A percentile compares a stretch with the other conserved stretches of the same genome.
Conservation (phyloP, 1,140 invertebrate species). For the Chironomus tepperi region DNA sequence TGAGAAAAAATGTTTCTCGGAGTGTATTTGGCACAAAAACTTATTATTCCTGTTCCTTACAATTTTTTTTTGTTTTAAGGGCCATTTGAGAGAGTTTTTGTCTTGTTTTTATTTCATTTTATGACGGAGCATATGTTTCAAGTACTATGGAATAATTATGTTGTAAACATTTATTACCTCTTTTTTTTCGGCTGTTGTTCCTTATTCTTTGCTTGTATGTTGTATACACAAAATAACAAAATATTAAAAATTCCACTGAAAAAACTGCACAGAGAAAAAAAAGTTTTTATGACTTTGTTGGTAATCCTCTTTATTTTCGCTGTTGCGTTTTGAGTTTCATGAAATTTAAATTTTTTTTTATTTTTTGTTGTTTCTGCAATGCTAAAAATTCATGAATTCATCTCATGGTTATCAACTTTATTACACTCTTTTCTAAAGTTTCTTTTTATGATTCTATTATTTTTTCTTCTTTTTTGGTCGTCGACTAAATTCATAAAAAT, state of each 20-base stretch:
- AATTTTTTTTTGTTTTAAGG: too few relatives aligned
- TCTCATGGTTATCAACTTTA: too few relatives aligned
- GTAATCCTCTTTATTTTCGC: background rate
- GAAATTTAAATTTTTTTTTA: background rate
- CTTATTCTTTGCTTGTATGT: background rate
- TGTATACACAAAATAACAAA: background rate
- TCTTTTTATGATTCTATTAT: too few relatives aligned
- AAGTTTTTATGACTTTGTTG: background rate
- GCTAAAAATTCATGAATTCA: background rate
- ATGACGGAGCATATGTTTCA: conserved; percentile 6
- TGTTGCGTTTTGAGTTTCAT: background rate
- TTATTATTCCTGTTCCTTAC: too few relatives aligned
- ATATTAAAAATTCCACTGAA: background rate
- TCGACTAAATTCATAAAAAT: too few relatives aligned
- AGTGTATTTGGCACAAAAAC: too few relatives aligned
- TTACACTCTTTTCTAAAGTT: too few relatives aligned
- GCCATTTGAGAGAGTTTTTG: too few relatives aligned
- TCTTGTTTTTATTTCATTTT: background rate
- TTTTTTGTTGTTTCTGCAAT: background rate
- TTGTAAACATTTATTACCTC: conserved; percentile 14
- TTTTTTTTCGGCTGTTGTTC: background rate
- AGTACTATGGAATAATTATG: background rate
- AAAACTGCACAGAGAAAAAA: background rate
- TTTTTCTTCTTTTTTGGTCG: too few relatives aligned
- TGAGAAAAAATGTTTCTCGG: too few relatives aligned